phyloP scores from a whole-genome alignment of 2,888 invertebrate species.

The Drosophila nr. perissopoda region DNA sequence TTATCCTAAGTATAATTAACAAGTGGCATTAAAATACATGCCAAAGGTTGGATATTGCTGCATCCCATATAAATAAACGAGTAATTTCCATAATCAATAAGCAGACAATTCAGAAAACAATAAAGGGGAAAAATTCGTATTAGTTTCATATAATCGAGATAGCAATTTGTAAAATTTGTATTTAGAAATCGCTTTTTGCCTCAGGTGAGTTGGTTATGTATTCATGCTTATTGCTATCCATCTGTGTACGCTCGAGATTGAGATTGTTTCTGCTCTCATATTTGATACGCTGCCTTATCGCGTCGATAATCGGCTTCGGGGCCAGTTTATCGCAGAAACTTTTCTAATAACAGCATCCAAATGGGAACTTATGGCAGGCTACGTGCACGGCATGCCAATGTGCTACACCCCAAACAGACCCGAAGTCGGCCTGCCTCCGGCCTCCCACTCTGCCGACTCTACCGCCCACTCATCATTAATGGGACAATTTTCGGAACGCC shows the following conservation, averaged over 20 bases:
- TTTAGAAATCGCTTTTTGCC: conserved; percentile 6
- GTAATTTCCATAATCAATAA: conserved; percentile 1
- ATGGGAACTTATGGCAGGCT: conserved; percentile 72
- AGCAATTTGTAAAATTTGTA: neutral
- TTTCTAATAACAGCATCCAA: conserved; percentile 82
- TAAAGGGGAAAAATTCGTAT: neutral
- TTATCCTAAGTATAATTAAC: neutral
- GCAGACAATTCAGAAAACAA: neutral
- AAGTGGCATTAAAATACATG: neutral
- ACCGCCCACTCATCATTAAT: conserved; percentile 59
- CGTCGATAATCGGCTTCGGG: conserved; percentile 72
- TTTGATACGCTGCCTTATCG: conserved; percentile 63
- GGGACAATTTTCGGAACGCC: conserved; percentile 78
- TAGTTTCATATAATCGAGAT: neutral
- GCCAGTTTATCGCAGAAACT: conserved; percentile 70
- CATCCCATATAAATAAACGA: neutral
- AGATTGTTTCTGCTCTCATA: conserved; percentile 28
- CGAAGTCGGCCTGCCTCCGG: neutral
- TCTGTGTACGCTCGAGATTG: conserved; percentile 2
- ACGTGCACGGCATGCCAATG: conserved; percentile 77
- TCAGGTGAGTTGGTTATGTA: neutral
- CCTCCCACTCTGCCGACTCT: neutral
- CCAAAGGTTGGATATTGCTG: neutral
- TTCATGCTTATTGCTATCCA: neutral
- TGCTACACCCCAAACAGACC: conserved; percentile 11